Evolutionary conservation across 1,140 invertebrate genomes (phyloP).

Genomic region (Solenopsis invicta): DNA sequence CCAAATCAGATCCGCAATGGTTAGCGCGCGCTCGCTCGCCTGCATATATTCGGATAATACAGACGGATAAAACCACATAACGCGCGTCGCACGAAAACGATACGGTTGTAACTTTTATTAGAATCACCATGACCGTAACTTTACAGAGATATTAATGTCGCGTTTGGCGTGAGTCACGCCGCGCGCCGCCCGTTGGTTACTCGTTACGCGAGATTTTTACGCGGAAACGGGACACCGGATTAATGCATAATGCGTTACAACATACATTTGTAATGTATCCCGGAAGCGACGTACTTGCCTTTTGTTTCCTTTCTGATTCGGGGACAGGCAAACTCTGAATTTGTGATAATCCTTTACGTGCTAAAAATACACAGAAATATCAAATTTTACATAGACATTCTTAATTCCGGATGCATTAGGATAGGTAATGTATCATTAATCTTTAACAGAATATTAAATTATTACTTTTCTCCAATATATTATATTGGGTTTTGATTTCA

Average conservation of each 20-base stretch:
- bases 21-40: constrained; percentile 7
- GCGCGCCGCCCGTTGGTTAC: constrained; percentile 16
- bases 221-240: constrained; percentile 24
- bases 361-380: background rate
- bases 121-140: constrained; percentile 50
- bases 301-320: constrained; percentile 9
- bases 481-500: background rate
- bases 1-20: constrained; percentile 26
- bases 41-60: constrained; percentile 47
- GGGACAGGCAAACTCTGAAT: background rate
- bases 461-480: background rate
- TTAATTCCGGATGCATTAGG: background rate
- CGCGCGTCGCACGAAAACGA: constrained; percentile 32
- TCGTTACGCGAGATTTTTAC: constrained; percentile 43
- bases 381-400: background rate
- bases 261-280: constrained; percentile 1
- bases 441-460: background rate
- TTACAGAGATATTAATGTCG: constrained; percentile 59
- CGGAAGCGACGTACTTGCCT: background rate
- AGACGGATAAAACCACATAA: constrained; percentile 34
- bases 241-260: constrained; percentile 36
- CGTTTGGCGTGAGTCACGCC: constrained; percentile 41
- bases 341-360: background rate
- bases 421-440: background rate
- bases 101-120: constrained; percentile 61